Percentiles rank a stretch among this genome's conserved stretches.
Conservation (phyloP, 2,797 vertebrate genomes). For the Squalus acanthias region DNA sequence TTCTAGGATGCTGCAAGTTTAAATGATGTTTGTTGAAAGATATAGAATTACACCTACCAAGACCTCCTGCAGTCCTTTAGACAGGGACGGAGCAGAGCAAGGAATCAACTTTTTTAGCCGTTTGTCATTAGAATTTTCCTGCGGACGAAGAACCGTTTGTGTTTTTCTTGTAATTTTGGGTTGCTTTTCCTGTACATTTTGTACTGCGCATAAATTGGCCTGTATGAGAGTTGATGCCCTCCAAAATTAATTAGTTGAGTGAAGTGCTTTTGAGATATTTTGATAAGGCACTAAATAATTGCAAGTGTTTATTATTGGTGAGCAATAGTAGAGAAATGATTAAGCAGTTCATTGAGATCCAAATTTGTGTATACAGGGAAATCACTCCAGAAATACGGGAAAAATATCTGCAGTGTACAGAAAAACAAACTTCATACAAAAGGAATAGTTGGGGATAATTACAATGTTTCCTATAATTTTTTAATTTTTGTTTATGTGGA, state of each 20-base stretch:
- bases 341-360: neutral
- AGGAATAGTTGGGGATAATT: neutral
- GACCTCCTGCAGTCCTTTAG: neutral
- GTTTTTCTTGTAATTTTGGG: neutral
- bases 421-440: neutral
- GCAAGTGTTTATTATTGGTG: neutral
- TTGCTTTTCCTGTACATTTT: neutral
- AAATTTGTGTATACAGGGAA: neutral
- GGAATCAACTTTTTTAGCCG: neutral
- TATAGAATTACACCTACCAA: neutral
- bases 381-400: neutral
- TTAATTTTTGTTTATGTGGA: neutral
- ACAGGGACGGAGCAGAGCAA: neutral
- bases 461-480: neutral
- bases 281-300: neutral
- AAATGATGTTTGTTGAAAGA: neutral
- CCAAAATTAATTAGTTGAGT: neutral
- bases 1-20: neutral
- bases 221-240: neutral
- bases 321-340: neutral
- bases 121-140: neutral
- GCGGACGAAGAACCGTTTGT: neutral
- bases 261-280: neutral
- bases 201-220: neutral
- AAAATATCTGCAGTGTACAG: neutral